Conservation (phyloP, 2,113 vertebrate genomes). For the Leptodactylus fuscus region DNA sequence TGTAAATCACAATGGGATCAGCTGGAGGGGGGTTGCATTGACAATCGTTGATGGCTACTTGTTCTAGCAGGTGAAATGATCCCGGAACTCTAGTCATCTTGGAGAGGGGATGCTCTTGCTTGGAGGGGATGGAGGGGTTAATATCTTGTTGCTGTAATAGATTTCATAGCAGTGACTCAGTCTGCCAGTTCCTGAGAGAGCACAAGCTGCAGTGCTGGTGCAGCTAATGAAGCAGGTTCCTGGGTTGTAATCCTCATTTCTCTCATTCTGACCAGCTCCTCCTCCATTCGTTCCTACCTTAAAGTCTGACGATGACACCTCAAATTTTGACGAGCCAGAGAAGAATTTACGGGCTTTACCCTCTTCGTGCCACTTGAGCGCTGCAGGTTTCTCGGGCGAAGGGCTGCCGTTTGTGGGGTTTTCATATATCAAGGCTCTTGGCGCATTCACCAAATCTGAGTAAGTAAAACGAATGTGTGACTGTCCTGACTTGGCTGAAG, state of each 20-base stretch:
- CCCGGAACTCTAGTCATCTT: constrained; percentile 20
- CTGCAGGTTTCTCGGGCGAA: constrained; percentile 81
- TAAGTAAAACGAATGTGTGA: constrained; percentile 78
- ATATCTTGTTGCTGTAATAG: constrained; percentile 84
- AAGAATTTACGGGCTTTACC: constrained; percentile 86
- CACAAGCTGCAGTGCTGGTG: constrained; percentile 83
- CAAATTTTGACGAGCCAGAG: constrained; percentile 90
- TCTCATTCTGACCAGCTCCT: constrained; percentile 86
- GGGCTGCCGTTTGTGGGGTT: constrained; percentile 88
- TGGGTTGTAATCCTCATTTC: constrained; percentile 72
- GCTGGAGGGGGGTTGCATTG: not conserved
- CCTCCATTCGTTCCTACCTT: constrained; percentile 89
- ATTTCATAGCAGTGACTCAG: constrained; percentile 79
- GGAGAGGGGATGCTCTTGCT: not conserved
- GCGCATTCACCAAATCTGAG: constrained; percentile 80
- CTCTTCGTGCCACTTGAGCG: constrained; percentile 85
- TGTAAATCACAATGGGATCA: not conserved
- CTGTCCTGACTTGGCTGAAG: constrained; percentile 42
- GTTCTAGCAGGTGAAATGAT: constrained; percentile 30
- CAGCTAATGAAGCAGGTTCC: constrained; percentile 73
- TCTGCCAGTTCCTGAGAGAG: constrained; percentile 86
- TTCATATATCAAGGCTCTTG: constrained; percentile 82
- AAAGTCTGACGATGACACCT: constrained; percentile 93
- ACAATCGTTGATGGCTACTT: not conserved
- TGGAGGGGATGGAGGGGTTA: constrained; percentile 74